Base-by-base conservation (phyloP, 2,797 vertebrate genomes). In the Onychomys torridus region DNA sequence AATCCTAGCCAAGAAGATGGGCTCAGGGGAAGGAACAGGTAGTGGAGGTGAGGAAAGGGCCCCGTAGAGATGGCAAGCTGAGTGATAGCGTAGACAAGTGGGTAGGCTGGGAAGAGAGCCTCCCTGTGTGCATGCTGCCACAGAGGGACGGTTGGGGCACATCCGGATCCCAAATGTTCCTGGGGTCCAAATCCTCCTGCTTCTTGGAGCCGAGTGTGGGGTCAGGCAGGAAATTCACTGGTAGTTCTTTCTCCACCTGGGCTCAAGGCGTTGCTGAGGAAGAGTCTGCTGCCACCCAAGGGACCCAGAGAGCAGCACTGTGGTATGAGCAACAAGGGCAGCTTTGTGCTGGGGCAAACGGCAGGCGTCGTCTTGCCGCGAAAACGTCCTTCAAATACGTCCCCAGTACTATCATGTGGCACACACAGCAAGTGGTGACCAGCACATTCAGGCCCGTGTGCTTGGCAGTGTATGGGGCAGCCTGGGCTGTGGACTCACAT, bases 21-120 rank as follows among this genome's bases (percentile, higher is more conserved):
- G 17, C 3, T 16, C 1, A 13, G 16, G 57, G 0, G 4, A 73
- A 0, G 5, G 69, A n/a, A 75, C 0, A 2, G 0, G 0, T 0
- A 0, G 2, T 29, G 40, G 69, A 23, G 0, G 23, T 3, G 27
- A 73, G 32, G 4, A 46, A 17, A 59, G n/a, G 32, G 19, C n/a
- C 37, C 52, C 43, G 52, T 13, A 5, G 5, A 83, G 77, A 23
- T 25, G 6, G 12, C 16, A 32, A 29, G 29, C 0, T 71, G 84
- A 37, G 7, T 1, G 19, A 0, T n/a, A 19, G 59, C 71, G 6
- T 69, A 55, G 67, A 46, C 65, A 13, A 0, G 40, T 0, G 32
- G 11, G 65, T 2, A 10, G 65, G 75, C 19, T 2, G 2, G 4
- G 27, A 43, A 19, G n/a, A 6, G 0, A 3, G 40, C n/a, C 37